Evolutionary conservation across 2,888 invertebrate species (phyloP).

Genomic region (Dinocampus coccinellae): DNA sequence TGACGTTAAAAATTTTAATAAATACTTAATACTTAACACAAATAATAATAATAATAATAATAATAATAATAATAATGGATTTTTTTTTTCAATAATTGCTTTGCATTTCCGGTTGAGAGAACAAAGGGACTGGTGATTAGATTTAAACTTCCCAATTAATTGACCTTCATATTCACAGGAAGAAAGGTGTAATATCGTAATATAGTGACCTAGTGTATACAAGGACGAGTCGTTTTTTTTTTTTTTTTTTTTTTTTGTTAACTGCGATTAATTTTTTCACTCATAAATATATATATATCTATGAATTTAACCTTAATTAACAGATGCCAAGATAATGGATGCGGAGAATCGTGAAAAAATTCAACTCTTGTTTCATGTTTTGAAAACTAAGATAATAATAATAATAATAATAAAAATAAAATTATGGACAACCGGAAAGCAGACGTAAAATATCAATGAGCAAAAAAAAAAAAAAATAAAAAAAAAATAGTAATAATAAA

Average conservation of each 20-base stretch:
- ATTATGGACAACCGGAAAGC: constrained; percentile 14
- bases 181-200: constrained; percentile 17
- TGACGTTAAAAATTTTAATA: too few species aligned
- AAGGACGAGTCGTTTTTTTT: constrained; percentile 34
- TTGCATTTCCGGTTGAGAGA: constrained; percentile 11
- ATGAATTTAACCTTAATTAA: constrained; percentile 27
- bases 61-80: too few species aligned
- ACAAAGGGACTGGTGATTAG: constrained; percentile 24
- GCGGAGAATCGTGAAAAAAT: background rate
- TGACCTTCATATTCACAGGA: constrained; percentile 24
- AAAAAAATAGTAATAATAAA: background rate
- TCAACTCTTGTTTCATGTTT: background rate
- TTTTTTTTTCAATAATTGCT: background rate
- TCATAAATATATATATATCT: background rate
- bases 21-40: too few species aligned
- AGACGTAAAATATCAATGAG: constrained; percentile 9
- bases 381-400: background rate
- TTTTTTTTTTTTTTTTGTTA: constrained; percentile 27
- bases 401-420: background rate
- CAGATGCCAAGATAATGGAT: constrained; percentile 20
- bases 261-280: constrained; percentile 25
- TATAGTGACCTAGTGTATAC: constrained; percentile 25
- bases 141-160: constrained; percentile 11
- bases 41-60: too few species aligned
- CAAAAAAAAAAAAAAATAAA: constrained; percentile 2